Percentiles rank a stretch among this genome's conserved stretches.
Evolutionary conservation across 2,113 vertebrate genomes (phyloP).

Genomic region (Pagrus major): DNA sequence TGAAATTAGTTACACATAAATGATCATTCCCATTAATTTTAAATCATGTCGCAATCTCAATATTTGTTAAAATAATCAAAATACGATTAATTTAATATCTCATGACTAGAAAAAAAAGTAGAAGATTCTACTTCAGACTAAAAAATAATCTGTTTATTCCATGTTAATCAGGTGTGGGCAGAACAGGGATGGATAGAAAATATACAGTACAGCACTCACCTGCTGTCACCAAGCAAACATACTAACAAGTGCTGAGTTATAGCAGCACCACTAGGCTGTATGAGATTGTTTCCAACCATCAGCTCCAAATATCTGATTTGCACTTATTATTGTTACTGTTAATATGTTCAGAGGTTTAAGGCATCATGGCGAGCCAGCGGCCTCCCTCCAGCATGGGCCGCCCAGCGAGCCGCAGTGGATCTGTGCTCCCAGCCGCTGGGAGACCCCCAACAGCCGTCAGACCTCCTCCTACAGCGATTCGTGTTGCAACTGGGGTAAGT

Average conservation of each 20-base stretch:
- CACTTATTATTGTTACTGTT: not conserved
- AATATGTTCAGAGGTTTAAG: not conserved
- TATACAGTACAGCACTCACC: not conserved
- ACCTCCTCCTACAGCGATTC: slow-evolving; percentile 85
- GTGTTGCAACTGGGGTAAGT: slow-evolving; percentile 89
- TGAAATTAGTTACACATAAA: too few relatives aligned
- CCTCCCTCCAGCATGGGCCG: slow-evolving; percentile 80
- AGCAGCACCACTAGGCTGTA: not conserved
- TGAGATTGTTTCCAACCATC: not conserved
- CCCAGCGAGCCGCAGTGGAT: slow-evolving; percentile 86
- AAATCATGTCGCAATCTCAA: too few relatives aligned
- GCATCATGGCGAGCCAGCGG: slow-evolving; percentile 88
- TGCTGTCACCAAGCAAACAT: not conserved
- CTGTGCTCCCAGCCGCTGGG: slow-evolving; percentile 72
- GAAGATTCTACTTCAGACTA: too few relatives aligned
- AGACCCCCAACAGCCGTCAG: slow-evolving; percentile 87
- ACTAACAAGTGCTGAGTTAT: not conserved
- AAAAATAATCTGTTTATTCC: too few relatives aligned
- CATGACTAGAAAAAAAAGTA: too few relatives aligned
- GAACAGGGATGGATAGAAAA: too few relatives aligned
- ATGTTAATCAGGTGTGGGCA: not conserved
- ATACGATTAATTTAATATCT: too few relatives aligned
- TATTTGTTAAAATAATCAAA: too few relatives aligned
- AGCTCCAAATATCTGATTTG: not conserved
- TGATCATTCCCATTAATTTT: too few relatives aligned